These are phyloP conservation scores for Medauroidea extradentata DNA, from an alignment of 1,140 invertebrate species.

Conservation along the genomic window DNA sequence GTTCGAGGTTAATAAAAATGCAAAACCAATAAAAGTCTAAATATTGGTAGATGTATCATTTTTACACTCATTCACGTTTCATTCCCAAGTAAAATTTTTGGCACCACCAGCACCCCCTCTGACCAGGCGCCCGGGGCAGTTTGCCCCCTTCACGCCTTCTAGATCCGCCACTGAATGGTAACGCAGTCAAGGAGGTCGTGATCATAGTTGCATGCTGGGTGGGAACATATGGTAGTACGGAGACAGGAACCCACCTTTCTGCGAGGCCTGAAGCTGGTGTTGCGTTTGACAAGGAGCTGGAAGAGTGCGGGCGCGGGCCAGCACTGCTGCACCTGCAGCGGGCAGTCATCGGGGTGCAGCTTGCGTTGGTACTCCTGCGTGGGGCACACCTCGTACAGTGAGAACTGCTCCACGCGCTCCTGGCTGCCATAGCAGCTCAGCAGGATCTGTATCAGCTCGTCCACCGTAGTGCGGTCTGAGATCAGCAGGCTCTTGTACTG, in stretches of 20 bases:
- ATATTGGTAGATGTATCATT: too few relatives aligned
- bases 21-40: too few relatives aligned
- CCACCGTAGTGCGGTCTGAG: slow-evolving; percentile 83
- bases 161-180: too few relatives aligned
- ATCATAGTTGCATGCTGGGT: too few relatives aligned
- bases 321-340: slow-evolving; percentile 73
- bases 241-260: slow-evolving; percentile 1
- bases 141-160: too few relatives aligned
- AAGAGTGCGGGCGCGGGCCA: slow-evolving; percentile 61
- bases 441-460: slow-evolving; percentile 80
- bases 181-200: too few relatives aligned
- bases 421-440: slow-evolving; percentile 76
- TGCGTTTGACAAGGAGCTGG: slow-evolving; percentile 68
- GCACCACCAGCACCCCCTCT: too few relatives aligned
- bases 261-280: slow-evolving; percentile 8
- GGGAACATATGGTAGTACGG: too few relatives aligned
- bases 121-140: too few relatives aligned
- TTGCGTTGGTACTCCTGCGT: slow-evolving; percentile 77
- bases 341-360: slow-evolving; percentile 78
- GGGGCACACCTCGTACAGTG: slow-evolving; percentile 72
- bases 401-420: slow-evolving; percentile 79
- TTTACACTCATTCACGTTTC: too few relatives aligned
- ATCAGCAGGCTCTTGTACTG: slow-evolving; percentile 90
- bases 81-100: too few relatives aligned
- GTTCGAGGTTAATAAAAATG: too few relatives aligned